phyloP scores from a whole-genome alignment of 2,888 invertebrate species.

The Dolomedes plantarius region DNA sequence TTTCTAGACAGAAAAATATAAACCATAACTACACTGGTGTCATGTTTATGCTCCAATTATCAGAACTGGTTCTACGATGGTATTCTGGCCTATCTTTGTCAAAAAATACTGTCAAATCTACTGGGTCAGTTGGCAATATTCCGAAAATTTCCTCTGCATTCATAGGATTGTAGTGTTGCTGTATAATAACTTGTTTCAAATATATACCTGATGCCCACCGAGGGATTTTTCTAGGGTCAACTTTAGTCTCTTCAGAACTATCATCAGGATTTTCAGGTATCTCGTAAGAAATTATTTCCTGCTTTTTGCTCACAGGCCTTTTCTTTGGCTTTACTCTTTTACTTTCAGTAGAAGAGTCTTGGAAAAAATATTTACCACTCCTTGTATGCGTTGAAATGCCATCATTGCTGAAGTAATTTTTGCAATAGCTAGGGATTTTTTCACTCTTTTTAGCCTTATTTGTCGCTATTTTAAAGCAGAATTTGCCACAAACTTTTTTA shows the following conservation, averaged over 20 bases:
- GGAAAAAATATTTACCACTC: too few relatives aligned
- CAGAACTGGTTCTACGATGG: constrained; percentile 26
- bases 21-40: too few relatives aligned
- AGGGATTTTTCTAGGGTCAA: not conserved
- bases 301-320: not conserved
- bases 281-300: constrained; percentile 13
- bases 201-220: constrained; percentile 14
- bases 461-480: too few relatives aligned
- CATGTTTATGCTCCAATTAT: not conserved
- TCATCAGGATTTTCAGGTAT: not conserved
- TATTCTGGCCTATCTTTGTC: not conserved
- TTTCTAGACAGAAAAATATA: too few relatives aligned
- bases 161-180: constrained; percentile 15
- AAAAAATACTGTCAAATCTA: constrained; percentile 17
- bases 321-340: too few relatives aligned
- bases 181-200: constrained; percentile 11
- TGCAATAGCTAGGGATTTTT: too few relatives aligned
- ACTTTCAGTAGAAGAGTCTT: too few relatives aligned
- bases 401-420: too few relatives aligned
- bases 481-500: too few relatives aligned
- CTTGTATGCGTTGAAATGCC: too few relatives aligned
- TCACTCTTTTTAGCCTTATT: too few relatives aligned
- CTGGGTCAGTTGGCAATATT: not conserved
- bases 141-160: constrained; percentile 13
- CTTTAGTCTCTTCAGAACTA: not conserved